Percentiles rank a stretch among this genome's conserved stretches.
Evolutionary conservation across 1,140 invertebrate genomes (phyloP).

Genomic region (Scaptomyza montana): DNA sequence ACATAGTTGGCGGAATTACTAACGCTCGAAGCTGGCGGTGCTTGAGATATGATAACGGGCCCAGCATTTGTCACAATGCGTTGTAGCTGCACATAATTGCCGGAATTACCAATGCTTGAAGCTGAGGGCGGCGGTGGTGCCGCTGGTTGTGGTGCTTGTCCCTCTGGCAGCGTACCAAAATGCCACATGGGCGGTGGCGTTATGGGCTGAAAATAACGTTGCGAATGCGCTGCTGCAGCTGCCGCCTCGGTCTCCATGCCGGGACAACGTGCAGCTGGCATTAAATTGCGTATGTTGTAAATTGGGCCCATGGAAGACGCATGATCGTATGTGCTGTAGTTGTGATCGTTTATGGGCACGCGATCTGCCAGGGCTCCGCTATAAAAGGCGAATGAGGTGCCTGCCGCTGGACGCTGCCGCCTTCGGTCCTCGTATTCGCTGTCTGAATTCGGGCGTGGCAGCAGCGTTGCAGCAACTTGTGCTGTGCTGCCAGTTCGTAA

Average conservation of each 20-base stretch:
- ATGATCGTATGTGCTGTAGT: conserved; percentile 67
- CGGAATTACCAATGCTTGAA: conserved; percentile 7
- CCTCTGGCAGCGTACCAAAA: conserved; percentile 29
- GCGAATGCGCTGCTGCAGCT: conserved; percentile 41
- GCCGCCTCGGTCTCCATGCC: conserved; percentile 44
- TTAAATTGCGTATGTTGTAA: conserved; percentile 20
- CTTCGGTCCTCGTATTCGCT: conserved; percentile 35
- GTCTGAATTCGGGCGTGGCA: conserved; percentile 32
- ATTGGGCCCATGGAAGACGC: conserved; percentile 37
- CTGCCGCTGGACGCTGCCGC: conserved; percentile 31
- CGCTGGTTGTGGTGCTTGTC: conserved; percentile 9
- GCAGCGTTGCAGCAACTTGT: conserved; percentile 2
- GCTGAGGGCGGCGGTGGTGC: conserved; percentile 24
- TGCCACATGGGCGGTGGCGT: conserved; percentile 60
- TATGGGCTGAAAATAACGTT: conserved; percentile 67
- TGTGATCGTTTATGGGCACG: conserved; percentile 60
- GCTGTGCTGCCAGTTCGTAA: not conserved
- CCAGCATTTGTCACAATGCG: conserved; percentile 6
- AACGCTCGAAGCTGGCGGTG: not conserved
- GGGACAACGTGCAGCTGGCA: conserved; percentile 52
- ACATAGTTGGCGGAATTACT: conserved; percentile 10
- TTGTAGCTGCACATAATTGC: conserved; percentile 23
- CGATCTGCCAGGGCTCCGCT: conserved; percentile 65
- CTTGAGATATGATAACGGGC: not conserved
- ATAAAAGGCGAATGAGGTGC: conserved; percentile 70